Conservation (phyloP, 2,888 invertebrate genomes). For the Calliopum simillimum region DNA sequence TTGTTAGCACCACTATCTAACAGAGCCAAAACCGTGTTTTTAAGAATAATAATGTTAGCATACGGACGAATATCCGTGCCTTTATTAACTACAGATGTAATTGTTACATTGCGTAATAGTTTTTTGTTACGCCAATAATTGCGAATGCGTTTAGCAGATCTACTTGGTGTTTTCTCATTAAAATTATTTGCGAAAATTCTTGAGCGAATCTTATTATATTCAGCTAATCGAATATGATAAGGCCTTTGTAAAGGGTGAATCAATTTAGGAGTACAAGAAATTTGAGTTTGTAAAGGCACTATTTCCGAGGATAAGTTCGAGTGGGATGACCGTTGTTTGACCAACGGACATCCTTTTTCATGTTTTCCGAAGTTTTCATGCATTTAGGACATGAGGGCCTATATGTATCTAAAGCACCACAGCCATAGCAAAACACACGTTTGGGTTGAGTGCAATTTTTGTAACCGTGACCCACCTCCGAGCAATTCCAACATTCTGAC, state of each 20-base stretch:
- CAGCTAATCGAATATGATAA: background rate
- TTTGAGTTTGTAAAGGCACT: background rate
- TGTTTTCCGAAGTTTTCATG: slow-evolving; percentile 8
- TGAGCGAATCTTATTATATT: background rate
- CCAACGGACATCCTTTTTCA: background rate
- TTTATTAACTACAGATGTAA: background rate
- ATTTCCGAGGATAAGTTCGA: no score
- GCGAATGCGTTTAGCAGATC: background rate
- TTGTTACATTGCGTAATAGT: background rate
- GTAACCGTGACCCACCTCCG: background rate
- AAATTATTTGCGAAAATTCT: background rate
- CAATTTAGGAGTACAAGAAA: no score
- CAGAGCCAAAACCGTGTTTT: background rate
- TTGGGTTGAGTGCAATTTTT: background rate
- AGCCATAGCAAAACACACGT: background rate
- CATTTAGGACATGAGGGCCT: background rate
- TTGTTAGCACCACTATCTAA: no score
- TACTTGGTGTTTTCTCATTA: background rate
- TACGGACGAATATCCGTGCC: background rate
- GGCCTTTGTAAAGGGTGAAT: no score
- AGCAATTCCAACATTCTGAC: background rate
- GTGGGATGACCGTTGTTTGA: background rate
- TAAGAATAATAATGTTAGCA: background rate
- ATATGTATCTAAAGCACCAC: background rate
- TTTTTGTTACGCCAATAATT: background rate